A percentile compares a stretch with the other conserved stretches of the same genome.
phyloP scores from a whole-genome alignment of 1,140 invertebrate species.

The Ptiloglossa arizonensis region DNA sequence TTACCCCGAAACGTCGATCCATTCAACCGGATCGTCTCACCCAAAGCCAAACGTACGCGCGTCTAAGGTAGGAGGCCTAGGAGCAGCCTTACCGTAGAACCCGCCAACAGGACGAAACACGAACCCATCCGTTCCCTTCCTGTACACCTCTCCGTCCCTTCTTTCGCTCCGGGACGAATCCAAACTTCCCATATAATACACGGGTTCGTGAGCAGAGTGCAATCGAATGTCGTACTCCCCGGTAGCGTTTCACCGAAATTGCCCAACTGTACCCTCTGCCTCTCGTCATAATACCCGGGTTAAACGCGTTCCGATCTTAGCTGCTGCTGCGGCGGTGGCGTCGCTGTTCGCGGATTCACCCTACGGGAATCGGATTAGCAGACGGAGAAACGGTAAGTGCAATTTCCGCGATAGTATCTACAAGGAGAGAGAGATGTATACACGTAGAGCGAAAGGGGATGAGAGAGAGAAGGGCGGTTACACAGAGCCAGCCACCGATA shows the following conservation, averaged over 20 bases:
- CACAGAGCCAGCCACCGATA: constrained; percentile 47
- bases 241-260: constrained; percentile 9
- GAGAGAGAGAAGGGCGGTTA: not conserved
- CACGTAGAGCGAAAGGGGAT: not conserved
- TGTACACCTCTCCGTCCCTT: not conserved
- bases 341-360: constrained; percentile 14
- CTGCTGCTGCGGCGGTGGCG: too few species aligned
- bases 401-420: constrained; percentile 69
- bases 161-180: not conserved
- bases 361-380: constrained; percentile 67
- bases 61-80: too few species aligned
- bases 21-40: not conserved
- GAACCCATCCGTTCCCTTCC: not conserved
- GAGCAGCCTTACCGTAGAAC: not conserved
- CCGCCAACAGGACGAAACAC: not conserved
- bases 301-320: constrained; percentile 7
- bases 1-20: not conserved
- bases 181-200: not conserved
- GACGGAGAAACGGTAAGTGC: constrained; percentile 67
- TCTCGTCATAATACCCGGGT: constrained; percentile 6
- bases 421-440: not conserved
- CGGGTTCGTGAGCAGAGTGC: not conserved
- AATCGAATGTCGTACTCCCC: constrained; percentile 6
- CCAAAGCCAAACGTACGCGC: too few species aligned
- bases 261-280: not conserved